Evolutionary conservation across 2,888 invertebrate genomes (phyloP), one percentile per base, ranked within the genome.

Genomic region (Patella pellucida): DNA sequence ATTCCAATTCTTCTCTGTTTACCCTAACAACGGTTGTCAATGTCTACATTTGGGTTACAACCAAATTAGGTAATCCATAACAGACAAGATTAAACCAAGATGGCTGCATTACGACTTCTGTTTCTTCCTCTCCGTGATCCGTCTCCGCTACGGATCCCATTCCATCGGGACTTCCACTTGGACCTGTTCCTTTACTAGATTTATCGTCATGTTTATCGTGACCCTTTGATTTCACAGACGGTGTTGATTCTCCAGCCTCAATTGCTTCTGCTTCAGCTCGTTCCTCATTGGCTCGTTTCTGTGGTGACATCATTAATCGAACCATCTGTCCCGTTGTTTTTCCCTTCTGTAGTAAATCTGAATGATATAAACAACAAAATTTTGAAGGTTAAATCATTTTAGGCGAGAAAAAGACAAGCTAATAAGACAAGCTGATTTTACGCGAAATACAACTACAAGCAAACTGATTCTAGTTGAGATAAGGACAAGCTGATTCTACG

Each of bases 41-140:
- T n/a, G n/a, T 31, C 52, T 69, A 82, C 2, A 85, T 62, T 77
- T 89, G 89, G 9, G 89, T 86, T 16, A 90, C 85, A 19, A 90
- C 80, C 14, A 90, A 71, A 76, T 89, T 90, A 11, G 91, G 91
- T 70, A 90, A 83, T n/a, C 91, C 91, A 79, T 90, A 90, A 72
- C 89, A 89, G 19, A 90, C 89, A 83, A 88, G 85, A 77, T 90
- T 90, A 77, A 85, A 90, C 84, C 86, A 87, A 23, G 83, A 76
- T 72, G 86, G 81, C n/a, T 85, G 80, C 9, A 82, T 52, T 19
- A 81, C 79, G 12, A 81, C 79, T 16, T 71, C 52, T 51, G 78
- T 76, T 19, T 81, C 77, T 52, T 76, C 76, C 16, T 72, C 78
- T 67, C 81, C 82, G 14, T 5, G 51, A 14, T 51, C 67, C 31